Percentiles rank a stretch among this genome's conserved stretches.
Evolutionary conservation across 2,797 vertebrate genomes (phyloP).

Genomic region (Rhadinocentrus ornatus): DNA sequence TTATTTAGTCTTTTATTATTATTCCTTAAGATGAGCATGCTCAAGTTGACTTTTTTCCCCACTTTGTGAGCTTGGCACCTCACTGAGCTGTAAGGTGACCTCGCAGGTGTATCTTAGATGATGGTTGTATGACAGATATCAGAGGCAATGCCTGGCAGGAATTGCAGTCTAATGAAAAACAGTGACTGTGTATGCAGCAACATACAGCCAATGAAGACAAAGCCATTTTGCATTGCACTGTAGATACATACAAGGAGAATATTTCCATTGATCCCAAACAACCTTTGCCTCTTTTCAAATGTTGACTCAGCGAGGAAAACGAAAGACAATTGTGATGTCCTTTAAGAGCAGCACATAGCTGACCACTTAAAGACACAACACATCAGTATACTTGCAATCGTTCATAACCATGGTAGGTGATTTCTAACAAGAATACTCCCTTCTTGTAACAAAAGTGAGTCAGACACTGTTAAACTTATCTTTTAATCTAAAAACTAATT

Average conservation of each 20-base stretch:
- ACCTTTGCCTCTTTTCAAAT: conserved; percentile 2
- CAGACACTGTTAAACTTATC: conserved; percentile 37
- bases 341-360: background rate
- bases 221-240: background rate
- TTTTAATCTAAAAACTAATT: conserved; percentile 60
- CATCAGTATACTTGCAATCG: background rate
- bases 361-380: background rate
- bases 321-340: conserved; percentile 12
- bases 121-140: conserved; percentile 20
- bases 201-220: conserved; percentile 3
- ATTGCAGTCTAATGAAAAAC: conserved; percentile 1
- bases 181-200: background rate
- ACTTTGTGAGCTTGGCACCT: conserved; percentile 18
- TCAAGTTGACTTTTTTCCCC: conserved; percentile 22
- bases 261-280: conserved; percentile 6
- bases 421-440: background rate
- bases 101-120: conserved; percentile 34
- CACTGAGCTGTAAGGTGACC: conserved; percentile 27
- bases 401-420: conserved; percentile 4
- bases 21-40: conserved; percentile 44
- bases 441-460: conserved; percentile 1
- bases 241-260: background rate
- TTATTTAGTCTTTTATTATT: background rate
- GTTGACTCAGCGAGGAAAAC: conserved; percentile 2
- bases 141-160: background rate